phyloP scores from a whole-genome alignment of 2,797 vertebrate genomes.

The Rachycentron canadum region DNA sequence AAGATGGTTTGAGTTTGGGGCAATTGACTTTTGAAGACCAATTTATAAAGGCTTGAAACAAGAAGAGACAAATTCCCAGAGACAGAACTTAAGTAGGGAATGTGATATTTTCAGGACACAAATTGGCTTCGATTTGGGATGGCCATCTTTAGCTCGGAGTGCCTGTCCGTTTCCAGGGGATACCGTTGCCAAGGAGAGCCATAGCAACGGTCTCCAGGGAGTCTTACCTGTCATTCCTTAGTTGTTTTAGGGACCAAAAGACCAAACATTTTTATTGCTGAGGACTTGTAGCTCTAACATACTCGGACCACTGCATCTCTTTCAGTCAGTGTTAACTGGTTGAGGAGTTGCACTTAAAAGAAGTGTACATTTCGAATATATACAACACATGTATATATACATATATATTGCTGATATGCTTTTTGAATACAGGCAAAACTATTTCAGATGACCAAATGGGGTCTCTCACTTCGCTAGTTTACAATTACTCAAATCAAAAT shows the following conservation, averaged over 20 bases:
- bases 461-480: slow-evolving; percentile 88
- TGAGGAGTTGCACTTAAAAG: slow-evolving; percentile 92
- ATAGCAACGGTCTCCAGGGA: slow-evolving; percentile 92
- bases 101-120: slow-evolving; percentile 87
- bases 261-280: slow-evolving; percentile 99
- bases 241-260: slow-evolving; percentile 99
- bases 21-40: slow-evolving; percentile 79
- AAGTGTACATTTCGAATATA: slow-evolving; percentile 87
- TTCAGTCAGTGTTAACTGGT: slow-evolving; percentile 91
- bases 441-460: slow-evolving; percentile 88
- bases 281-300: slow-evolving; percentile 97
- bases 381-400: slow-evolving; percentile 87
- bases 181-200: slow-evolving; percentile 89
- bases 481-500: slow-evolving; percentile 86
- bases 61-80: slow-evolving; percentile 84
- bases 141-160: slow-evolving; percentile 93
- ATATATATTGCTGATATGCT: slow-evolving; percentile 95
- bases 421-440: slow-evolving; percentile 96
- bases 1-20: slow-evolving; percentile 69
- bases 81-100: slow-evolving; percentile 80
- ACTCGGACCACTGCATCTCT: slow-evolving; percentile 94
- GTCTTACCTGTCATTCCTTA: slow-evolving; percentile 99
- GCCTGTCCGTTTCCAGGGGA: slow-evolving; percentile 95
- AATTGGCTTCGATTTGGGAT: slow-evolving; percentile 87
- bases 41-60: slow-evolving; percentile 84